Percentiles rank a stretch among this genome's conserved stretches.
phyloP scores from a whole-genome alignment of 2,797 vertebrate genomes.

The Tangara arthus region DNA sequence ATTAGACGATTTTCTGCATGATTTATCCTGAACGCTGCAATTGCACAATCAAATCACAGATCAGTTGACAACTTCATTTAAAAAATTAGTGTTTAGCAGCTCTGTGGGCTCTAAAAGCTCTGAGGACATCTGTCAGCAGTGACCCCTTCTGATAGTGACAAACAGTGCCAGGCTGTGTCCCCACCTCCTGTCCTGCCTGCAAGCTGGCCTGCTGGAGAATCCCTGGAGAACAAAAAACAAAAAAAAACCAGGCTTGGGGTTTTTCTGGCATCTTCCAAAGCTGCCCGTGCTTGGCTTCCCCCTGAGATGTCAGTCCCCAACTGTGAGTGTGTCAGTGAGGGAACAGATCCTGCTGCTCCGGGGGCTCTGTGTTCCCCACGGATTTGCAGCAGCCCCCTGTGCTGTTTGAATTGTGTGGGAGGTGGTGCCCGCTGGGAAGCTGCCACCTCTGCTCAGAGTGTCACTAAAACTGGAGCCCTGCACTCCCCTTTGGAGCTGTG shows the following conservation, averaged over 20 bases:
- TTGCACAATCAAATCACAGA: slow-evolving; percentile 54
- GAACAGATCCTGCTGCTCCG: not conserved
- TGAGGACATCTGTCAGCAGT: slow-evolving; percentile 33
- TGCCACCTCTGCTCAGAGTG: not conserved
- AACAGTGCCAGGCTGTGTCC: not conserved
- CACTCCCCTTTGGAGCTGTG: not conserved
- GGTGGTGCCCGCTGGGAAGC: rapidly evolving
- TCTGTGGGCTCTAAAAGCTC: slow-evolving; percentile 8
- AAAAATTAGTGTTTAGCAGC: slow-evolving; percentile 43
- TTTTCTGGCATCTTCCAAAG: not conserved
- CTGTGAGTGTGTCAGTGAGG: not conserved
- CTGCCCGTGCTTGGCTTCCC: not conserved
- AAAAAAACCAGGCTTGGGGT: not conserved
- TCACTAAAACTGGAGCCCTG: not conserved
- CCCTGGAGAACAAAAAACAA: not conserved
- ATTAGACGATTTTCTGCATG: slow-evolving; percentile 68
- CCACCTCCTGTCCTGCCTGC: slow-evolving; percentile 22
- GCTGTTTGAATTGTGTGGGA: not conserved
- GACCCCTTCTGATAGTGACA: slow-evolving; percentile 19
- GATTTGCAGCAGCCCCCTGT: not conserved
- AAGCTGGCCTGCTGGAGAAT: not conserved
- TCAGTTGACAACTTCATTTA: slow-evolving; percentile 70
- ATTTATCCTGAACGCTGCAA: slow-evolving; percentile 22
- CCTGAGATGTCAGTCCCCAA: not conserved
- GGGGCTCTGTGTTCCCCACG: rapidly evolving